Conservation (phyloP, 2,797 vertebrate genomes). For the Falco concolor region DNA sequence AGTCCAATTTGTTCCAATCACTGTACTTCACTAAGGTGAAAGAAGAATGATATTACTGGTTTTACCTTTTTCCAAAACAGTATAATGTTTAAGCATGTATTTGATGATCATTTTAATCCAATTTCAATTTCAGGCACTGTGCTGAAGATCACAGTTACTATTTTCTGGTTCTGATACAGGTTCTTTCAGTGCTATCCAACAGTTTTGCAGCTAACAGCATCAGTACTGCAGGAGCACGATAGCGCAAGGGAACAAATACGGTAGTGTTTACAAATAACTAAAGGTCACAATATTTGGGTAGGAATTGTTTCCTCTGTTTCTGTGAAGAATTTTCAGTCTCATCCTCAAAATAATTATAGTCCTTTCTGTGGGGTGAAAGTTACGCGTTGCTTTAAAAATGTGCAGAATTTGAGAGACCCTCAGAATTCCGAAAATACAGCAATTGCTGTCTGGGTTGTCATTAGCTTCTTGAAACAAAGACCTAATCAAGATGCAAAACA, state of each 20-base stretch:
- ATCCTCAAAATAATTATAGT: background rate
- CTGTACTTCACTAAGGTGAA: background rate
- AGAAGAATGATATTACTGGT: background rate
- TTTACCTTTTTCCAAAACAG: background rate
- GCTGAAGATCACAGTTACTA: background rate
- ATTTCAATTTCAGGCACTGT: background rate
- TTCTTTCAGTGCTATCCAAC: background rate
- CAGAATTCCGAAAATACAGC: background rate
- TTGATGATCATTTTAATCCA: background rate
- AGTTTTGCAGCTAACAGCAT: background rate
- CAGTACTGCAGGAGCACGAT: background rate
- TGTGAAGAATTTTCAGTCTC: background rate
- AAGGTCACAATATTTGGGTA: background rate
- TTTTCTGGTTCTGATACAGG: background rate
- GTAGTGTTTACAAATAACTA: background rate
- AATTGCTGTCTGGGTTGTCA: background rate
- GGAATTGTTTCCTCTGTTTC: background rate
- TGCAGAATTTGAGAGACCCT: background rate
- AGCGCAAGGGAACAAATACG: background rate
- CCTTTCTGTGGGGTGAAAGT: background rate
- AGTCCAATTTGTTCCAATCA: background rate
- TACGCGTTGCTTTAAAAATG: background rate
- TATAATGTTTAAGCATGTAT: background rate
- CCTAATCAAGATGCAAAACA: background rate
- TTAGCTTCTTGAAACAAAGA: background rate